Conservation (phyloP, 2,797 vertebrate species). For the Protonibea diacanthus region DNA sequence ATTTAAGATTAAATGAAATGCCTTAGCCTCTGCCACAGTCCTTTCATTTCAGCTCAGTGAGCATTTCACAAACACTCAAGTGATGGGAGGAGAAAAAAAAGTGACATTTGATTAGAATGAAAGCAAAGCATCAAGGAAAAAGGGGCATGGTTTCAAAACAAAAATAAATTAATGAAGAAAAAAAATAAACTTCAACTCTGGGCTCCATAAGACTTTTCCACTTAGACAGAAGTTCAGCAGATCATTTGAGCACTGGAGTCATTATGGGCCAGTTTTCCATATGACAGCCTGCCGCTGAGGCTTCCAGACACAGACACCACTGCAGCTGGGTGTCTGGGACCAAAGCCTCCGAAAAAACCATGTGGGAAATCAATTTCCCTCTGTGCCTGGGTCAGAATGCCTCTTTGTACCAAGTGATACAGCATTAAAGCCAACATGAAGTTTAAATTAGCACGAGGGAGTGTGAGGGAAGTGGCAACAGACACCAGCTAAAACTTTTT, state of each 20-base stretch:
- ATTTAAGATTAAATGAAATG: constrained; percentile 17
- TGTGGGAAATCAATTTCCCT: constrained; percentile 72
- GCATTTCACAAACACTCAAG: not conserved
- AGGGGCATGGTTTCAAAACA: not conserved
- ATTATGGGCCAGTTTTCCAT: constrained; percentile 68
- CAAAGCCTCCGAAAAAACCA: constrained; percentile 63
- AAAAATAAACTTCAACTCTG: constrained; percentile 18
- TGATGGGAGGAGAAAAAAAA: constrained; percentile 1
- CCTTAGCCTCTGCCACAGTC: not conserved
- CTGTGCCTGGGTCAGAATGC: constrained; percentile 57
- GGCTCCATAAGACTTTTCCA: constrained; percentile 28
- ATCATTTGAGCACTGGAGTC: constrained; percentile 58
- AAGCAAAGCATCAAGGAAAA: constrained; percentile 22
- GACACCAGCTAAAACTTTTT: constrained; percentile 33
- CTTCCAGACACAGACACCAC: constrained; percentile 64
- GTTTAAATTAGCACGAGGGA: constrained; percentile 50
- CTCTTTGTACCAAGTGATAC: constrained; percentile 56
- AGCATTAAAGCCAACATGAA: constrained; percentile 51
- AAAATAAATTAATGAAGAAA: constrained; percentile 27
- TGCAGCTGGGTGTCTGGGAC: constrained; percentile 71
- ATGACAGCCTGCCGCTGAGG: constrained; percentile 51
- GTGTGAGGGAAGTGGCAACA: constrained; percentile 27
- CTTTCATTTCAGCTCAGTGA: constrained; percentile 16
- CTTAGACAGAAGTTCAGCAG: constrained; percentile 38
- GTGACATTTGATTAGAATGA: constrained; percentile 11